Conservation (phyloP, 2,113 vertebrate species). For the Hippocampus barbouri region DNA sequence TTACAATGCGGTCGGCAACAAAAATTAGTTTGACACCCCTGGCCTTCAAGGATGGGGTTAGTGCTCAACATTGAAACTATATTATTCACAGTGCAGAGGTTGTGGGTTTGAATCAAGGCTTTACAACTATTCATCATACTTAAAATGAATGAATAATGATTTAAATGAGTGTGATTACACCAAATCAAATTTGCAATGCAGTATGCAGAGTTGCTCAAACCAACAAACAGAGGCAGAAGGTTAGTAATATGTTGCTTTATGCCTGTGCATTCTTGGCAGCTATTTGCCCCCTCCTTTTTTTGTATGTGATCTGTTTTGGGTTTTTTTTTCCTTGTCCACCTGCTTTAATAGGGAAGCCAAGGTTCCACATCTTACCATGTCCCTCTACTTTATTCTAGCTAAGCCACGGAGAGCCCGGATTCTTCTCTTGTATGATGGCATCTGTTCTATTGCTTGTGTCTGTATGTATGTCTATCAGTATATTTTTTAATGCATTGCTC, state of each 20-base stretch:
- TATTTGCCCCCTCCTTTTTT: conserved; percentile 67
- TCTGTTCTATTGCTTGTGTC: conserved; percentile 3
- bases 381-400: conserved; percentile 70
- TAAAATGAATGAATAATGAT: too few species aligned
- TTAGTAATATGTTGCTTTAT: conserved; percentile 73
- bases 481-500: conserved; percentile 35
- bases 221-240: conserved; percentile 26
- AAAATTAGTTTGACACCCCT: too few species aligned
- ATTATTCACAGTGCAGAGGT: too few species aligned
- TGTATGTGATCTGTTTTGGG: conserved; percentile 37
- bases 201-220: neutral
- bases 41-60: too few species aligned
- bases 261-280: conserved; percentile 75
- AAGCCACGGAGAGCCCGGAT: conserved; percentile 60
- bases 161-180: neutral
- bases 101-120: too few species aligned
- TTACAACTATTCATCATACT: too few species aligned
- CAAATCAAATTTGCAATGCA: neutral
- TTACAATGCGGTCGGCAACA: too few species aligned
- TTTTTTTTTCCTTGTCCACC: conserved; percentile 51
- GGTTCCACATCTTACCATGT: conserved; percentile 70
- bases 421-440: conserved; percentile 16
- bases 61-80: too few species aligned
- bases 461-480: neutral
- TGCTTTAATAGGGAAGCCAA: conserved; percentile 67